A percentile compares a stretch with the other conserved stretches of the same genome.
These are phyloP conservation scores for Aldrovandia affinis DNA, from an alignment of 2,797 vertebrate genomes.

Conservation along the genomic window DNA sequence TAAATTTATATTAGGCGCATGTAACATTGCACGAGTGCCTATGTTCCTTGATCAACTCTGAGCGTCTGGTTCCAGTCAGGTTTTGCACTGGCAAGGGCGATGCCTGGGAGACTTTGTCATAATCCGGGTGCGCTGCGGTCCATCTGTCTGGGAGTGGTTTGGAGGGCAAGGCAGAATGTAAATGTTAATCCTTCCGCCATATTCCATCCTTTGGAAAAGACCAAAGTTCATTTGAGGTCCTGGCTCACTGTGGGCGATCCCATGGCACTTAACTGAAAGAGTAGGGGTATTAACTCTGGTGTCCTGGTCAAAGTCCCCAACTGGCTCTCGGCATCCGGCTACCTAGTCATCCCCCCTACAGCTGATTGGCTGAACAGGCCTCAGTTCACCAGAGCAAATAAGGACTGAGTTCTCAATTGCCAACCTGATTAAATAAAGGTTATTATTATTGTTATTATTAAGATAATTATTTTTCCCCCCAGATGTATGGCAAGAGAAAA, in stretches of 20 bases:
- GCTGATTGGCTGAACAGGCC: background rate
- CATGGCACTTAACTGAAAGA: background rate
- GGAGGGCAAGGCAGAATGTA: background rate
- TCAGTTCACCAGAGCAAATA: background rate
- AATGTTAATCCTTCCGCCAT: background rate
- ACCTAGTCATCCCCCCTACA: background rate
- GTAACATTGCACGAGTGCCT: background rate
- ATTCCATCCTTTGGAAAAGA: slow-evolving; percentile 24
- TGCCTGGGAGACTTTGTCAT: background rate
- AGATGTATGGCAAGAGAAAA: too few relatives aligned
- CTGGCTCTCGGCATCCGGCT: background rate
- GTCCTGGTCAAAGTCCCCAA: background rate
- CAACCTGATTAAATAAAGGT: background rate
- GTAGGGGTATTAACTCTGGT: background rate
- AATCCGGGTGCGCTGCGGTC: background rate
- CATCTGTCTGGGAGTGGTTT: background rate
- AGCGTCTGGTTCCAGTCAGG: background rate
- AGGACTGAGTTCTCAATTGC: background rate
- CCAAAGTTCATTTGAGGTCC: slow-evolving; percentile 45
- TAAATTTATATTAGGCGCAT: background rate
- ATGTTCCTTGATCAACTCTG: background rate
- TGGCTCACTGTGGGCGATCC: slow-evolving; percentile 17
- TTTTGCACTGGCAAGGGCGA: background rate
- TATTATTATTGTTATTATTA: too few relatives aligned
- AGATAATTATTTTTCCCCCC: too few relatives aligned